Percentiles rank a stretch among this genome's conserved stretches.
Conservation (phyloP, 1,140 invertebrate genomes). For the Battus philenor region DNA sequence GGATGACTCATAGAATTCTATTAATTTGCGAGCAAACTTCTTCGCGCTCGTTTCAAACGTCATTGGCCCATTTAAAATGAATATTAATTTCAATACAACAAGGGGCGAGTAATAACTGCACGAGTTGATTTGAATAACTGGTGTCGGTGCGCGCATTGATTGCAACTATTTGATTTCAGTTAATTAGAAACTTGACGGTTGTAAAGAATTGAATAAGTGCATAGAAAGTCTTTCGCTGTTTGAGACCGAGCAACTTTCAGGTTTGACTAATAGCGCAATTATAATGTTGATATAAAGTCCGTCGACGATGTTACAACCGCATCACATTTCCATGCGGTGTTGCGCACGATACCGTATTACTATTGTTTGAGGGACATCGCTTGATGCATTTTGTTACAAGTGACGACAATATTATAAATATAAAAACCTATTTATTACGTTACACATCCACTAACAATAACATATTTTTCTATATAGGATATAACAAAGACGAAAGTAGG, state of each 20-base stretch:
- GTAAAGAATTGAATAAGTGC: conserved; percentile 13
- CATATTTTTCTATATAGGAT: neutral
- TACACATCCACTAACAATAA: too few relatives aligned
- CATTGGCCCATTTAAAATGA: conserved; percentile 46
- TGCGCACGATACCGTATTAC: too few relatives aligned
- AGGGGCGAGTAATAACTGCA: neutral
- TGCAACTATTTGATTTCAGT: conserved; percentile 14
- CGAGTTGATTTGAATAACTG: conserved; percentile 16
- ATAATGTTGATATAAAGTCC: conserved; percentile 4
- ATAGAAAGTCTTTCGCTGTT: conserved; percentile 14
- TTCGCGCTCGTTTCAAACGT: conserved; percentile 37
- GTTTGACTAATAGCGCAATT: conserved; percentile 13
- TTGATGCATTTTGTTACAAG: too few relatives aligned
- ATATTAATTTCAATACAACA: conserved; percentile 17
- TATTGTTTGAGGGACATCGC: too few relatives aligned
- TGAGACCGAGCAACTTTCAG: conserved; percentile 1
- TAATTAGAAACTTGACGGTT: conserved; percentile 13
- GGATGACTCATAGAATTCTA: conserved; percentile 30
- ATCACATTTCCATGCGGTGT: neutral
- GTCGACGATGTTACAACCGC: neutral
- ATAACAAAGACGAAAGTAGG: neutral
- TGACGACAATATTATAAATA: too few relatives aligned
- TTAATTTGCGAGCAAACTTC: conserved; percentile 30
- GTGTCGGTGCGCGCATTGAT: conserved; percentile 9
- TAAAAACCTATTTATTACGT: too few relatives aligned